phyloP scores from a whole-genome alignment of 2,888 invertebrate species.

The Apodemia duryi region DNA sequence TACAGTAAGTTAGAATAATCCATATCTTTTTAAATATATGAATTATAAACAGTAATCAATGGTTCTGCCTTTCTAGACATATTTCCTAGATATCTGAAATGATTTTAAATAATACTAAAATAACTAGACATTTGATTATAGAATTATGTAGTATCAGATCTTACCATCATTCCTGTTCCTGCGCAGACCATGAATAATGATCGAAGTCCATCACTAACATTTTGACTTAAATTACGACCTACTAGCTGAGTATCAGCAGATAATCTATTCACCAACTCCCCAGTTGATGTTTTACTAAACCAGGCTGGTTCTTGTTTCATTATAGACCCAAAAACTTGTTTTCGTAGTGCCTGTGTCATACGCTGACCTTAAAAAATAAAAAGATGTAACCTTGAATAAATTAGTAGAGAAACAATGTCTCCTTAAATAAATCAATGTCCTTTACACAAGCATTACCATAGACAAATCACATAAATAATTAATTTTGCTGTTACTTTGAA shows the following conservation, averaged over 20 bases:
- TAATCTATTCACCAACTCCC: constrained; percentile 94
- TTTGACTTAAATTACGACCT: constrained; percentile 94
- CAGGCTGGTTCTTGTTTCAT: constrained; percentile 93
- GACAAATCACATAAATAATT: too few relatives aligned
- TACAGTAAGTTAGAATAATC: too few relatives aligned
- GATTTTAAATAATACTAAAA: too few relatives aligned
- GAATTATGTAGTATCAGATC: constrained; percentile 15
- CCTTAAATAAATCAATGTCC: too few relatives aligned
- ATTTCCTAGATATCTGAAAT: too few relatives aligned
- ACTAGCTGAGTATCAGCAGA: constrained; percentile 95
- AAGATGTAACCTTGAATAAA: background rate
- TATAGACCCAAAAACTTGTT: constrained; percentile 88
- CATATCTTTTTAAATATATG: too few relatives aligned
- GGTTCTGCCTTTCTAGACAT: too few relatives aligned
- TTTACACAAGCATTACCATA: too few relatives aligned
- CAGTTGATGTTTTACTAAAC: constrained; percentile 94
- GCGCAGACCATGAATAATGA: constrained; percentile 91
- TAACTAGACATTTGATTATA: too few relatives aligned
- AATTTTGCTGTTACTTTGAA: too few relatives aligned
- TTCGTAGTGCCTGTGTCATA: constrained; percentile 90
- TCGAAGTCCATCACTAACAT: constrained; percentile 95
- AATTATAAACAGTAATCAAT: too few relatives aligned
- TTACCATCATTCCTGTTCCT: constrained; percentile 96
- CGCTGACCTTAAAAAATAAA: constrained; percentile 83
- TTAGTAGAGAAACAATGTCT: too few relatives aligned